phyloP scores from a whole-genome alignment of 1,140 invertebrate genomes.

The Helicoverpa armigera region DNA sequence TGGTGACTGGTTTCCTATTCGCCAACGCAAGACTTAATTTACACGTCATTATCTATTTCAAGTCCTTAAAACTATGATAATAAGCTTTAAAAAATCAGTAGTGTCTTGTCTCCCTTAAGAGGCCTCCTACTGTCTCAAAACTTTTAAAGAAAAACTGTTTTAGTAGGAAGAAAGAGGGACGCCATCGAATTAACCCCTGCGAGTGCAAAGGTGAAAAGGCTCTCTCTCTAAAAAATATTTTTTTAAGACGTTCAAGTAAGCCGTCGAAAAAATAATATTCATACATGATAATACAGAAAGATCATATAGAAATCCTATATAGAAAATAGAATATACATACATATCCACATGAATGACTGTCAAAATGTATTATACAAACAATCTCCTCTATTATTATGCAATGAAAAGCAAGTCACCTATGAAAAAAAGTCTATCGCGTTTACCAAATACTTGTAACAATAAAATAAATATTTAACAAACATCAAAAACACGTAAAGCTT shows the following conservation, averaged over 20 bases:
- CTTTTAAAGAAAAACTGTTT: too few species aligned
- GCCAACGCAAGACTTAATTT: not conserved
- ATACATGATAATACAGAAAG: too few species aligned
- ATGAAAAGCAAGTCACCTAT: not conserved
- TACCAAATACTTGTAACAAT: not conserved
- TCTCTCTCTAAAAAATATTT: too few species aligned
- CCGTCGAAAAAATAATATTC: too few species aligned
- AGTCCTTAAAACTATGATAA: constrained; percentile 11
- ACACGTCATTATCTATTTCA: not conserved
- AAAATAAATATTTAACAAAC: constrained; percentile 1
- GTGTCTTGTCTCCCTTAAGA: too few species aligned
- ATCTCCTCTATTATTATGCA: not conserved
- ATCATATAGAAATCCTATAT: not conserved
- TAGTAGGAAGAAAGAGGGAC: too few species aligned
- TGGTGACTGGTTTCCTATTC: not conserved
- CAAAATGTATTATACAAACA: constrained; percentile 11
- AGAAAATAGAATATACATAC: not conserved
- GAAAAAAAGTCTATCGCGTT: not conserved
- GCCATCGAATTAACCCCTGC: too few species aligned
- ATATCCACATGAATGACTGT: not conserved
- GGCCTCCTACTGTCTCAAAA: too few species aligned
- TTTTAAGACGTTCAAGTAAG: too few species aligned
- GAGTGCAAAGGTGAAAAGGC: too few species aligned
- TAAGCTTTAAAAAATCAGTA: not conserved
- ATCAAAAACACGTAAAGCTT: constrained; percentile 17